Evolutionary conservation across 2,797 vertebrate genomes (phyloP).

Genomic region (Crocidura indochinensis): DNA sequence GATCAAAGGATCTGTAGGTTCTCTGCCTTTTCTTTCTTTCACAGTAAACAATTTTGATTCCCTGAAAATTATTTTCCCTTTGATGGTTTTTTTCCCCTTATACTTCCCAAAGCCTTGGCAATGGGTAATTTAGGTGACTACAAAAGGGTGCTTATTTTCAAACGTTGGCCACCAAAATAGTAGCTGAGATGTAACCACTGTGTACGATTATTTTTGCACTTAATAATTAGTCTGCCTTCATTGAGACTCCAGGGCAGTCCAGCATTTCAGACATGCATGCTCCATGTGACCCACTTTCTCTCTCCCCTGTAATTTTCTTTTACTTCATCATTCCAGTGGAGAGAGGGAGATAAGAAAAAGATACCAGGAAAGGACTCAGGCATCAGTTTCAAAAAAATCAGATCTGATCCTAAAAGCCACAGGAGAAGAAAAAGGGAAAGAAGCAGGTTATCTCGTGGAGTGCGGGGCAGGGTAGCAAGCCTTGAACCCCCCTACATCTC

Average conservation of each 20-base stretch:
- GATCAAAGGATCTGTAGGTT: neutral
- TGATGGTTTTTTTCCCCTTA: constrained; percentile 44
- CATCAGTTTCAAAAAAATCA: constrained; percentile 10
- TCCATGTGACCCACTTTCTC: constrained; percentile 22
- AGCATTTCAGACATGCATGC: constrained; percentile 80
- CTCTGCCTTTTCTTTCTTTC: constrained; percentile 26
- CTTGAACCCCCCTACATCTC: no score
- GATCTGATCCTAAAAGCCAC: constrained; percentile 14
- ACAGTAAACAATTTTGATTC: constrained; percentile 52
- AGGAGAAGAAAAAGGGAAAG: neutral
- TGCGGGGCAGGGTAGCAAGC: no score
- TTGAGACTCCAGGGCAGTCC: constrained; percentile 75
- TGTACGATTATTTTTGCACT: constrained; percentile 72
- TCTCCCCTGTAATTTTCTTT: constrained; percentile 37
- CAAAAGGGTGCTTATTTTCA: constrained; percentile 75
- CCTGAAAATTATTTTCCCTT: constrained; percentile 21
- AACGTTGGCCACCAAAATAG: constrained; percentile 82
- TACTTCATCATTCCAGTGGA: constrained; percentile 10
- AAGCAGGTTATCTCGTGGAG: neutral
- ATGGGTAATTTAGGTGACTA: constrained; percentile 59
- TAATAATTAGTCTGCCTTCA: constrained; percentile 80
- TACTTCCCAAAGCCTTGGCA: constrained; percentile 61
- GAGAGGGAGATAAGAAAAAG: neutral
- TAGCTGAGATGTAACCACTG: constrained; percentile 60
- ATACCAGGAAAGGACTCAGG: neutral